phyloP scores from a whole-genome alignment of 2,888 invertebrate species.

The Oligia strigilis region DNA sequence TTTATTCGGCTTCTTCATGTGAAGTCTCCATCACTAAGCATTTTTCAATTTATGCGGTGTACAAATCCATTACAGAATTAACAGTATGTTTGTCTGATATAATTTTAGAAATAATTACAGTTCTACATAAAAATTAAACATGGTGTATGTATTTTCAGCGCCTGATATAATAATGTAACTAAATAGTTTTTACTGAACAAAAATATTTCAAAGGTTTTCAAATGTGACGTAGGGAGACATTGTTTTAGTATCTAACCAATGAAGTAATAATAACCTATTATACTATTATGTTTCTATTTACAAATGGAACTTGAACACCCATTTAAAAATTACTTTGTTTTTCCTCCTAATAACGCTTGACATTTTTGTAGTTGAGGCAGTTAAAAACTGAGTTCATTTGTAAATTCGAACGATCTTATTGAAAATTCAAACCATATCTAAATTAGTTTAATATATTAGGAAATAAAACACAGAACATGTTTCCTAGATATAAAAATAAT shows the following conservation, averaged over 20 bases:
- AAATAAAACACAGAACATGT: slow-evolving; percentile 62
- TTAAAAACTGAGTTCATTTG: slow-evolving; percentile 56
- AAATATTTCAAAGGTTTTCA: slow-evolving; percentile 66
- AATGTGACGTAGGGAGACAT: slow-evolving; percentile 64
- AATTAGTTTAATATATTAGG: slow-evolving; percentile 66
- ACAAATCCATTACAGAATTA: background rate
- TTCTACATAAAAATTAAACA: slow-evolving; percentile 5
- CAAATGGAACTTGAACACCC: slow-evolving; percentile 41
- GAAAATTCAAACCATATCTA: slow-evolving; percentile 69
- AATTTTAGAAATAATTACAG: slow-evolving; percentile 4
- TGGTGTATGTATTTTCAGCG: slow-evolving; percentile 59
- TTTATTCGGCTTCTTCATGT: background rate
- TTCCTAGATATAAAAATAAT: slow-evolving; percentile 61
- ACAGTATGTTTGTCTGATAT: slow-evolving; percentile 5
- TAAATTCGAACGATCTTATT: slow-evolving; percentile 59
- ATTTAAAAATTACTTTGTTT: background rate
- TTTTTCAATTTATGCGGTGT: background rate
- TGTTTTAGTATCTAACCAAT: slow-evolving; percentile 65
- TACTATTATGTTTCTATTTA: slow-evolving; percentile 48
- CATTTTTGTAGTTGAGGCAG: slow-evolving; percentile 20
- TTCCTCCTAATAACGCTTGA: background rate
- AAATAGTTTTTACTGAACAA: slow-evolving; percentile 71
- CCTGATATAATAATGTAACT: slow-evolving; percentile 61
- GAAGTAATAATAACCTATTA: slow-evolving; percentile 58
- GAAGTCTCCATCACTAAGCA: background rate